Conservation (phyloP, 2,888 invertebrate species). For the Laspeyria flexula region DNA sequence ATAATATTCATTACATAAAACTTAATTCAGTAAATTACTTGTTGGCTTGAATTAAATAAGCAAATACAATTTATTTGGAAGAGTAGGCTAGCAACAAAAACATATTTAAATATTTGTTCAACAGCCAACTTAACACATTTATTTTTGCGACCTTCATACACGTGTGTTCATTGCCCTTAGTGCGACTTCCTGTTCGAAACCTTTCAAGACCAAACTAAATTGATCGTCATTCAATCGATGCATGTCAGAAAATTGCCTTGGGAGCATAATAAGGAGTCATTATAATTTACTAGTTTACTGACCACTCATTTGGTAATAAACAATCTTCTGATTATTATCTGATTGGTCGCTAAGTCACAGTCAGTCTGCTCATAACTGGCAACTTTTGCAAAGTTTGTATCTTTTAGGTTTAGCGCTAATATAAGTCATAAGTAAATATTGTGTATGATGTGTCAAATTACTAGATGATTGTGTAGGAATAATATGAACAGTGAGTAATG, state of each 20-base stretch:
- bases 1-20: neutral
- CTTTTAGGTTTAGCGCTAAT: neutral
- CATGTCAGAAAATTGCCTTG: constrained; percentile 44
- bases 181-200: constrained; percentile 62
- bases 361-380: neutral
- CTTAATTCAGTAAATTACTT: constrained; percentile 4
- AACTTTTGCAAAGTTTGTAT: neutral
- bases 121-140: constrained; percentile 39
- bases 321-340: neutral
- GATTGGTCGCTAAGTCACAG: neutral
- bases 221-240: constrained; percentile 49
- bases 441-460: neutral
- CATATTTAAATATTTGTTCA: constrained; percentile 29
- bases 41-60: neutral
- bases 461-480: constrained; percentile 17
- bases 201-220: constrained; percentile 56
- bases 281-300: neutral
- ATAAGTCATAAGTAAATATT: neutral
- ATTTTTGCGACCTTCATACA: constrained; percentile 67
- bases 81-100: constrained; percentile 13
- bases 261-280: neutral
- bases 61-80: constrained; percentile 1
- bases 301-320: neutral
- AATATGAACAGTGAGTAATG: constrained; percentile 36
- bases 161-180: constrained; percentile 71